Percentiles rank a stretch among this genome's conserved stretches.
These are phyloP conservation scores for Mycetomoellerius zeteki DNA, from an alignment of 1,140 invertebrate genomes.

Conservation along the genomic window DNA sequence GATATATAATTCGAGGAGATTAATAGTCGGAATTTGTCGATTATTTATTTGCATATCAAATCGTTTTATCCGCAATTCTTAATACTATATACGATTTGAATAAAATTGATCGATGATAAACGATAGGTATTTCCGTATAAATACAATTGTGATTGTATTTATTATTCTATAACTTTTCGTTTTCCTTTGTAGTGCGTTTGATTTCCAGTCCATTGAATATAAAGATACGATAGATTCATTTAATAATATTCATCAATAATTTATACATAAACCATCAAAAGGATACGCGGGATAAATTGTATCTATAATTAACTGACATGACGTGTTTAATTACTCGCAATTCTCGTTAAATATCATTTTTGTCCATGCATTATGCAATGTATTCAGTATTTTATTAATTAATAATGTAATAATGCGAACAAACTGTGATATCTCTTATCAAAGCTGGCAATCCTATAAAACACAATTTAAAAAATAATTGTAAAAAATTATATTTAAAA, in stretches of 20 bases:
- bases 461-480: background rate
- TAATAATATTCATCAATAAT: constrained; percentile 54
- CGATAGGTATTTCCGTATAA: constrained; percentile 7
- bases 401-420: constrained; percentile 26
- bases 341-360: constrained; percentile 59
- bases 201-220: constrained; percentile 15
- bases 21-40: constrained; percentile 27
- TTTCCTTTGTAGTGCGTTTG: constrained; percentile 21
- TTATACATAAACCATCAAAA: constrained; percentile 38
- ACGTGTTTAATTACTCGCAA: constrained; percentile 32
- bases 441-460: constrained; percentile 23
- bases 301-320: constrained; percentile 46
- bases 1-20: background rate
- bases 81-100: constrained; percentile 1
- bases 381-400: constrained; percentile 57
- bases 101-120: constrained; percentile 22
- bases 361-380: constrained; percentile 8
- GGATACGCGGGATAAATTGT: constrained; percentile 28
- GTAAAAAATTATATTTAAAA: background rate
- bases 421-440: background rate
- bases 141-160: constrained; percentile 9
- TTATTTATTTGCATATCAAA: constrained; percentile 46
- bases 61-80: constrained; percentile 10
- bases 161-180: constrained; percentile 13
- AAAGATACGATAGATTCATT: constrained; percentile 34